Evolutionary conservation across 2,113 vertebrate genomes (phyloP), one percentile per base, ranked within the genome.

Genomic region (Phalacrocorax pelagicus): DNA sequence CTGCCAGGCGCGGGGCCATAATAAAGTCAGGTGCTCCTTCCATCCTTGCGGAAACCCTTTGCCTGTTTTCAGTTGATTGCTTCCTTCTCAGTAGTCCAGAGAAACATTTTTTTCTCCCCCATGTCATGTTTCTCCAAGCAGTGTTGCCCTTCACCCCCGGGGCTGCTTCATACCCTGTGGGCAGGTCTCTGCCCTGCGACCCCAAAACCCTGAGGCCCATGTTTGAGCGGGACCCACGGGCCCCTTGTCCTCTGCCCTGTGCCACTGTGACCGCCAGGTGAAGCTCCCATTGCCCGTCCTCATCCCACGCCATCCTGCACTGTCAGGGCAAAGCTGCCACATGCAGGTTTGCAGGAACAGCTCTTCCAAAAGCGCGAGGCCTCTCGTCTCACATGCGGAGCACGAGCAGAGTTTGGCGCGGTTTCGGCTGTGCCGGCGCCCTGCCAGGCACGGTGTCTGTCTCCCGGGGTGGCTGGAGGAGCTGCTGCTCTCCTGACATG

Each of bases 261-360:
- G 24, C 46, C 3, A 2, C 38, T 3, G 15, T 23, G 44, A 24
- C 38, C 2, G 5, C 11, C 3, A 1, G 17, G 3, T 38, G 44
- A 21, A 10, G 42, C 5, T 44, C 40, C 65, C 42, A 1, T 6
- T 12, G 44, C 55, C 47, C 0, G 0, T 36, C 67, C 36, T 42
- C 3, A 0, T 11, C 59, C n/a, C 10, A 3, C 22, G 17, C 47
- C 36, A 1, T 58, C 20, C 17, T 4, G 7, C 0, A 17, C 32
- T 0, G 0, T 24, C 0, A 0, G 23, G 63, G 55, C 2, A 2
- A 38, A 81, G 63, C 24, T 0, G 0, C 58, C 9, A 4, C 8
- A 0, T 3, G 57, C 61, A 6, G 24, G 18, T 8, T 3, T 15
- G 63, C 8, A 2, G 26, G 62, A 62, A 4, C 30, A 14, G 59